A percentile compares a stretch with the other conserved stretches of the same genome.
Conservation (phyloP, 2,888 invertebrate species). For the Sarcophaga rosellei region DNA sequence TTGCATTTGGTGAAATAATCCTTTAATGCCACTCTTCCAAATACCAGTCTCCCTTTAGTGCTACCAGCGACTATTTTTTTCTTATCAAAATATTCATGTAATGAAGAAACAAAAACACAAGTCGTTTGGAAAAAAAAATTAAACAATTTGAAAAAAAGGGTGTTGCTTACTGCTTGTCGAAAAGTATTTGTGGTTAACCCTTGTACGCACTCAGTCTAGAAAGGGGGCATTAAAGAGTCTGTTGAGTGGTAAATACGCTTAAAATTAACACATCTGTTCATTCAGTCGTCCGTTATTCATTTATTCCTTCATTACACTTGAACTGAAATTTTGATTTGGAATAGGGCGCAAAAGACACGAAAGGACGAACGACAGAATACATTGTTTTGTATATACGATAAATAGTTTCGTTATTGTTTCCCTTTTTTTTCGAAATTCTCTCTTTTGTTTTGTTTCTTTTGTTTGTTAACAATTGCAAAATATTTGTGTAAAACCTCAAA, state of each 20-base stretch:
- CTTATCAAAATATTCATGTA: slow-evolving; percentile 73
- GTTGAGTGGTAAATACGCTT: slow-evolving; percentile 75
- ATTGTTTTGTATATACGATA: slow-evolving; percentile 46
- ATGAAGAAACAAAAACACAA: not conserved
- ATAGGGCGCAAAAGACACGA: not conserved
- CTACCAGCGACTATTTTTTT: slow-evolving; percentile 70
- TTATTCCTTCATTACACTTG: slow-evolving; percentile 63
- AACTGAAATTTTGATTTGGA: slow-evolving; percentile 54
- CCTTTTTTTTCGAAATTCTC: slow-evolving; percentile 34
- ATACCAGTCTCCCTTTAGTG: not conserved
- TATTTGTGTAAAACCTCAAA: slow-evolving; percentile 55
- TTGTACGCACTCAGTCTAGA: slow-evolving; percentile 10
- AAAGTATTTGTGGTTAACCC: slow-evolving; percentile 64
- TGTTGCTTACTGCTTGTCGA: slow-evolving; percentile 52
- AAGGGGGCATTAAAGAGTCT: slow-evolving; percentile 53
- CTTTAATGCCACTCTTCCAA: slow-evolving; percentile 77
- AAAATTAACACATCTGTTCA: slow-evolving; percentile 81
- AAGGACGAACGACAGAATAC: not conserved
- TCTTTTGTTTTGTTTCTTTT: not conserved
- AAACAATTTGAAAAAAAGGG: slow-evolving; percentile 40
- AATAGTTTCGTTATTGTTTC: slow-evolving; percentile 48
- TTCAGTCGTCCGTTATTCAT: slow-evolving; percentile 73
- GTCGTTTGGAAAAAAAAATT: not conserved
- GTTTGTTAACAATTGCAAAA: slow-evolving; percentile 35
- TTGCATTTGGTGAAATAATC: slow-evolving; percentile 81